phyloP scores from a whole-genome alignment of 92 coral and sea anemone species.

The Parazoanthus atlanticus region DNA sequence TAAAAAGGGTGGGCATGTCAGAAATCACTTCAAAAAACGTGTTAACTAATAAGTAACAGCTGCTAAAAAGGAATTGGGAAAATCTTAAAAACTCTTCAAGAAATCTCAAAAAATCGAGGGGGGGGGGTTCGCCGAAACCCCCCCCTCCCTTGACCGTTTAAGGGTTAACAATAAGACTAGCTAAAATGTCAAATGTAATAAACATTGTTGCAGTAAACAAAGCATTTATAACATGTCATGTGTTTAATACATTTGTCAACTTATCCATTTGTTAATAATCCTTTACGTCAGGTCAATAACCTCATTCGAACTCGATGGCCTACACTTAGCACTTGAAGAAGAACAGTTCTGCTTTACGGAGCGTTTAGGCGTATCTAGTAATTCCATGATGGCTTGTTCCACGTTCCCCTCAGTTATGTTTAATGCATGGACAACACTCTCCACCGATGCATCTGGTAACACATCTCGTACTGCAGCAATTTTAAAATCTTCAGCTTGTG shows the following conservation, averaged over 20 bases:
- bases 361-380: not conserved
- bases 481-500: not conserved
- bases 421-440: conserved; percentile 5
- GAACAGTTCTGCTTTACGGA: not conserved
- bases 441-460: conserved; percentile 7
- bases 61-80: no score
- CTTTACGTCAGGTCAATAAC: conserved; percentile 29
- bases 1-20: no score
- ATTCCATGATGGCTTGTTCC: conserved; percentile 9
- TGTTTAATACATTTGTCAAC: not conserved
- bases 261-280: not conserved
- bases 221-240: not conserved
- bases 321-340: not conserved
- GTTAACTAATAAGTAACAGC: no score
- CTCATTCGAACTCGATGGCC: not conserved
- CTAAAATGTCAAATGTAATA: no score
- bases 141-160: no score
- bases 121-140: no score
- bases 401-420: not conserved
- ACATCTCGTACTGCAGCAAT: conserved; percentile 23
- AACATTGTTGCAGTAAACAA: not conserved
- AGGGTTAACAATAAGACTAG: no score
- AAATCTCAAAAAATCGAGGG: no score
- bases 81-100: no score
- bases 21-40: no score